A percentile compares a stretch with the other conserved stretches of the same genome.
Evolutionary conservation across 2,888 invertebrate species (phyloP).

Genomic region (Sepioteuthis lessoniana): DNA sequence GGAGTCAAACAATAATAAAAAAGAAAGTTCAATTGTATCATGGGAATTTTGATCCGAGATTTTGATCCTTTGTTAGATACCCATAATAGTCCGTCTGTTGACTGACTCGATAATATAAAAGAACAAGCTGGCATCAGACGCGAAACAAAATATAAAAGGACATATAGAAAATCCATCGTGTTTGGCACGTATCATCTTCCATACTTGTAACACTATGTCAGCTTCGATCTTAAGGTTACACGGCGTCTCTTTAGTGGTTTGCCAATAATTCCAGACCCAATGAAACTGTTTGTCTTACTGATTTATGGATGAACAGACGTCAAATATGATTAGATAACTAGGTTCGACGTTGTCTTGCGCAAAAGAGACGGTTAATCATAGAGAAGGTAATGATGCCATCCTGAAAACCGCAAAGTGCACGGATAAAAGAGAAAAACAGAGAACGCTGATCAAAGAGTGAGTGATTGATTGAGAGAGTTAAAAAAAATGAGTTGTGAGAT

Average conservation of each 20-base stretch:
- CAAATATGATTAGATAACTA: not conserved
- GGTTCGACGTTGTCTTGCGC: not conserved
- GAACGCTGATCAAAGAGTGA: not conserved
- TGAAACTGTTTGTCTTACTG: conserved; percentile 14
- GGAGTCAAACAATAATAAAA: not conserved
- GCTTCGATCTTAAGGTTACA: not conserved
- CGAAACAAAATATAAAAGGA: not conserved
- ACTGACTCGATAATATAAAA: conserved; percentile 2
- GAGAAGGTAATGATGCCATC: not conserved
- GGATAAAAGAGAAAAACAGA: not conserved
- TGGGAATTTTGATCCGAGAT: conserved; percentile 17
- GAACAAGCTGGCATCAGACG: not conserved
- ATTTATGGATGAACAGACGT: conserved; percentile 33
- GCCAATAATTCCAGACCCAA: conserved; percentile 4
- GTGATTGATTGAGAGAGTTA: not conserved
- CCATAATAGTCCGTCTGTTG: not conserved
- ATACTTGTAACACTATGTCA: conserved; percentile 14
- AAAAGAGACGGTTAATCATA: not conserved
- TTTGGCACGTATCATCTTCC: conserved; percentile 33
- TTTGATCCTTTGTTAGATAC: conserved; percentile 14
- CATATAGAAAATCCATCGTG: conserved; percentile 6
- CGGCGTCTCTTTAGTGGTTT: not conserved
- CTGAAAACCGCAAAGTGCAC: not conserved
- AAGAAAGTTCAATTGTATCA: too few relatives aligned
- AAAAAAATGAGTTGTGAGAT: too few relatives aligned